These are phyloP conservation scores for Glandiceps talaboti DNA, from an alignment of 53 echinoderm and acorn worm species.

Conservation along the genomic window DNA sequence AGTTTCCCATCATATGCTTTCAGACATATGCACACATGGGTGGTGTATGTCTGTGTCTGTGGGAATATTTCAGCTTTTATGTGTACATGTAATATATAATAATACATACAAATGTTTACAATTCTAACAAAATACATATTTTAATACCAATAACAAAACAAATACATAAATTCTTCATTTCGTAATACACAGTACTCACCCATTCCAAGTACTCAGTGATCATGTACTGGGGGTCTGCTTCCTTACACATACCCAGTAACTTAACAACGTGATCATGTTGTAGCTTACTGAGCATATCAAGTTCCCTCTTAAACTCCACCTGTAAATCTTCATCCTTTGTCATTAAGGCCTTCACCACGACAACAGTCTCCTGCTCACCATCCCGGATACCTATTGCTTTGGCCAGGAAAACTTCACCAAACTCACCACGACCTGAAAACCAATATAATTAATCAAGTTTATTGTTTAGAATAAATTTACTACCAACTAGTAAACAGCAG, in stretches of 20 bases:
- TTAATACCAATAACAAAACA: too few relatives aligned
- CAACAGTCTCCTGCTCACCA: conserved; percentile 96
- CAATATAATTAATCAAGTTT: too few relatives aligned
- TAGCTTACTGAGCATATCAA: conserved; percentile 94
- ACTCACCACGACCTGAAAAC: conserved; percentile 73
- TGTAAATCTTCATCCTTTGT: conserved; percentile 72
- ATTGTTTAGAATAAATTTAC: too few relatives aligned
- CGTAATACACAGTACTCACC: conserved; percentile 77
- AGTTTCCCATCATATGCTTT: too few relatives aligned
- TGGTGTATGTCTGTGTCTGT: too few relatives aligned
- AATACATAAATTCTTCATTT: too few relatives aligned
- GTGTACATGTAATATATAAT: too few relatives aligned
- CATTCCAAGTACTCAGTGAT: conserved; percentile 96
- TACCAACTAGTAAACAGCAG: too few relatives aligned
- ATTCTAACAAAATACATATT: too few relatives aligned
- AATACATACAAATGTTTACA: too few relatives aligned
- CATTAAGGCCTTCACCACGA: conserved; percentile 88
- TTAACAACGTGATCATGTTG: conserved; percentile 91
- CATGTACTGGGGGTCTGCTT: conserved; percentile 89
- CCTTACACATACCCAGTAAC: conserved; percentile 83
- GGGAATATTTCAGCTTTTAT: too few relatives aligned
- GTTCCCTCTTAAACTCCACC: conserved; percentile 87
- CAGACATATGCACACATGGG: too few relatives aligned
- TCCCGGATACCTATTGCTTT: conserved; percentile 86
- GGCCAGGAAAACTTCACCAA: conserved; percentile 88